Percentiles rank a stretch among this genome's conserved stretches.
Conservation (phyloP, 2,797 vertebrate genomes). For the Micromesistius poutassou region DNA sequence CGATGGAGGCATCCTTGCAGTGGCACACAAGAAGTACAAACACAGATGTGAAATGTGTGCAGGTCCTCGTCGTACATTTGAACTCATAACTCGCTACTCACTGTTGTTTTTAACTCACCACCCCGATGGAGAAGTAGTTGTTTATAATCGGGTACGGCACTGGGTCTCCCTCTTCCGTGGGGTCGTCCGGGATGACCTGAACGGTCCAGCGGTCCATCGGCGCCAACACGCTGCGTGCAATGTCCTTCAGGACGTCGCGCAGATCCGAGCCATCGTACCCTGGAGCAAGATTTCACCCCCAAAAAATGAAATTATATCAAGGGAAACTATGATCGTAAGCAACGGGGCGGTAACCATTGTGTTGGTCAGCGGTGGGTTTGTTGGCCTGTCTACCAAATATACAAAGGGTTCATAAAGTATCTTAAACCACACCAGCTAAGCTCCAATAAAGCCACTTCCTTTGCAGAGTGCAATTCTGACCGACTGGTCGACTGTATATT, state of each 20-base stretch:
- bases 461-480: not conserved
- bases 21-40: slow-evolving; percentile 20
- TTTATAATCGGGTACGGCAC: slow-evolving; percentile 93
- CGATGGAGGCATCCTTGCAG: slow-evolving; percentile 89
- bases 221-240: slow-evolving; percentile 74
- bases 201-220: slow-evolving; percentile 89
- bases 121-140: slow-evolving; percentile 96
- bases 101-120: slow-evolving; percentile 74
- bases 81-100: not conserved
- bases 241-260: slow-evolving; percentile 81
- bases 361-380: not conserved
- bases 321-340: not conserved
- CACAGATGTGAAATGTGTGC: not conserved
- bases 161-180: slow-evolving; percentile 80
- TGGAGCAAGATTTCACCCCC: slow-evolving; percentile 38
- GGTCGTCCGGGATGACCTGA: slow-evolving; percentile 78
- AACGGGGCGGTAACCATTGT: not conserved
- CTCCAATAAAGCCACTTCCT: not conserved
- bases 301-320: not conserved
- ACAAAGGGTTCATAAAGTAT: too few relatives aligned
- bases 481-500: too few relatives aligned
- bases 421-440: not conserved
- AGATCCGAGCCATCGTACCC: slow-evolving; percentile 89
- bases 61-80: not conserved
- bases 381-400: not conserved